Evolutionary conservation across 2,113 vertebrate genomes (phyloP).

Genomic region (Zosterops lateralis): DNA sequence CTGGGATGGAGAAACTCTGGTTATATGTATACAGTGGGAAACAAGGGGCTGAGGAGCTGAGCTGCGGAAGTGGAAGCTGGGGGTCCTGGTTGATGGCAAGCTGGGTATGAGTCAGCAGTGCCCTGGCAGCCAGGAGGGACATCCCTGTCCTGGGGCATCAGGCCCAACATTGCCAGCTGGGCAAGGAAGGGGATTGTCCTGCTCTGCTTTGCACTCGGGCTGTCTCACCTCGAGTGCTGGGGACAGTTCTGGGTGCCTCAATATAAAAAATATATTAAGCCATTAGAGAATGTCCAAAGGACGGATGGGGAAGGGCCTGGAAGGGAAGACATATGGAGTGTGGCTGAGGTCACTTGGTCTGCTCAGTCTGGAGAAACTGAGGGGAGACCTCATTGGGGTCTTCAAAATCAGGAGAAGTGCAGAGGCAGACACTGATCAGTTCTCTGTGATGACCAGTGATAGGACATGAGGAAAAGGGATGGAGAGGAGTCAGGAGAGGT

Average conservation of each 20-base stretch:
- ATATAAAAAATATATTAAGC: background rate
- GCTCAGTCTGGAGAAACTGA: background rate
- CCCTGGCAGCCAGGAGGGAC: background rate
- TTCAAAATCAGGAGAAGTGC: background rate
- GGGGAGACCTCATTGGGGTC: fast-evolving
- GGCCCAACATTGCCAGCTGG: fast-evolving
- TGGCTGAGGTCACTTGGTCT: background rate
- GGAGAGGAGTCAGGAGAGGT: background rate
- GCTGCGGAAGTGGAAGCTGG: too few relatives aligned
- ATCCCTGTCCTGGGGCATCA: background rate
- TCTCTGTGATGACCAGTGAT: background rate
- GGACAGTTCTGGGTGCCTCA: background rate
- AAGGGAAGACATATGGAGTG: fast-evolving
- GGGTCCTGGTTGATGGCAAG: fast-evolving
- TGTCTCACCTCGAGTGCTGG: fast-evolving
- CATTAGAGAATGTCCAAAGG: background rate
- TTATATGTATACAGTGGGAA: background rate
- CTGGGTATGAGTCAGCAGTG: background rate
- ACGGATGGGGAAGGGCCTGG: background rate
- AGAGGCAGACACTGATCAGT: background rate
- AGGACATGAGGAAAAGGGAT: background rate
- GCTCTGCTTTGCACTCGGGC: fast-evolving
- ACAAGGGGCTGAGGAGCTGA: too few relatives aligned
- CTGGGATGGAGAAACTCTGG: background rate
- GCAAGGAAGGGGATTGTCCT: background rate